A percentile compares a stretch with the other conserved stretches of the same genome.
phyloP scores from a whole-genome alignment of 2,888 invertebrate genomes.

The Polymixis lichenea region DNA sequence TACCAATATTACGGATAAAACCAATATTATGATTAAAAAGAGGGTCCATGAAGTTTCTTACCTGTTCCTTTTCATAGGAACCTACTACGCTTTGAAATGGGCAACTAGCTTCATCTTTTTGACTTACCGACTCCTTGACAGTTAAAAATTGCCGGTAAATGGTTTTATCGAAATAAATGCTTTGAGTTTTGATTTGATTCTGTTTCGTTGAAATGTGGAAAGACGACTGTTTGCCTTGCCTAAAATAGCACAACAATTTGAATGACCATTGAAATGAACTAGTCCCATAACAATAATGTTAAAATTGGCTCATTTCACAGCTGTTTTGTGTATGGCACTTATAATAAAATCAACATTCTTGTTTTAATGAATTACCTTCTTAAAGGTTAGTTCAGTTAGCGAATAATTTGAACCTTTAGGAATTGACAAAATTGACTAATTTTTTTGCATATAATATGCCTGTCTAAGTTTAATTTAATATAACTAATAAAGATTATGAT shows the following conservation, averaged over 20 bases:
- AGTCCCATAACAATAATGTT: constrained; percentile 27
- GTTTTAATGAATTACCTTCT: constrained; percentile 32
- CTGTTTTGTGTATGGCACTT: constrained; percentile 26
- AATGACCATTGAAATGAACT: constrained; percentile 31
- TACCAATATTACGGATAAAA: neutral
- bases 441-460: neutral
- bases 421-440: constrained; percentile 6
- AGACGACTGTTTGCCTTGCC: constrained; percentile 19
- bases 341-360: constrained; percentile 49
- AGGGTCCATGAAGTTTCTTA: neutral
- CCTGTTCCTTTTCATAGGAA: neutral
- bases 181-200: neutral
- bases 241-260: constrained; percentile 27
- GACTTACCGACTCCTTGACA: too few relatives aligned
- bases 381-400: constrained; percentile 9
- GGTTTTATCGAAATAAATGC: neutral
- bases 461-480: neutral
- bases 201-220: constrained; percentile 20
- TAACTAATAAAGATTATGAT: neutral
- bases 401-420: constrained; percentile 9
- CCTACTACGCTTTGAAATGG: neutral
- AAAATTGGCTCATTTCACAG: constrained; percentile 28
- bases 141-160: neutral
- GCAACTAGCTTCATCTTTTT: neutral
- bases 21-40: neutral